These are phyloP conservation scores for Hoplodrina ambigua DNA, from an alignment of 2,888 invertebrate species.

Conservation along the genomic window DNA sequence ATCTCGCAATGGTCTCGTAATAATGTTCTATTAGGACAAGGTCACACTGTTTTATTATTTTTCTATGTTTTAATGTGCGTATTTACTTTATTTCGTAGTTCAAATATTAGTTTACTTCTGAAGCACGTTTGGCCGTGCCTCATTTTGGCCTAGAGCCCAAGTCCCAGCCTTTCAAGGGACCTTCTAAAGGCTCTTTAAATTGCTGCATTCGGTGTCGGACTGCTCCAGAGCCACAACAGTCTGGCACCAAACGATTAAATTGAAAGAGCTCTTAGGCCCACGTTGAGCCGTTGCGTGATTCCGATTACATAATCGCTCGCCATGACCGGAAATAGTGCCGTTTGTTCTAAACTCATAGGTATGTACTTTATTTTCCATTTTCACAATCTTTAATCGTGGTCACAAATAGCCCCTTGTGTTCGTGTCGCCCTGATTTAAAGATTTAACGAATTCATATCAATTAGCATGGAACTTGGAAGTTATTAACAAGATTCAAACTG, in stretches of 20 bases:
- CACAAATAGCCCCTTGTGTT: constrained; percentile 36
- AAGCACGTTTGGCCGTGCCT: no score
- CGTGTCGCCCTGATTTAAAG: constrained; percentile 10
- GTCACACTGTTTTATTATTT: neutral
- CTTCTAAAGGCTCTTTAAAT: no score
- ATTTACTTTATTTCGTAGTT: no score
- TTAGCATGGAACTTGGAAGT: constrained; percentile 25
- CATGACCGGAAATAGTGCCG: constrained; percentile 17
- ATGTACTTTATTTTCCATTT: constrained; percentile 28
- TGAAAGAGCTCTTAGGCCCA: neutral
- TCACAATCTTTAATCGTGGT: constrained; percentile 33
- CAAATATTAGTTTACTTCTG: no score
- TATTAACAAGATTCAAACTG: neutral
- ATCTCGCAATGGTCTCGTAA: neutral
- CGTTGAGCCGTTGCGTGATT: constrained; percentile 25
- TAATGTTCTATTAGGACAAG: neutral
- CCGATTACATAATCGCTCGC: constrained; percentile 15
- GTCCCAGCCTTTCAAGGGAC: no score
- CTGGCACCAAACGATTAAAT: no score
- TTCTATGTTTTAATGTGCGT: no score
- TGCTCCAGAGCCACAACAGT: no score
- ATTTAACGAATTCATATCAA: constrained; percentile 30
- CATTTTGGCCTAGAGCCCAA: no score
- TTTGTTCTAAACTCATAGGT: constrained; percentile 22
- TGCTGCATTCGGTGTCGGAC: no score